Evolutionary conservation across 2,888 invertebrate genomes (phyloP).

Genomic region (Epinotia nisella): DNA sequence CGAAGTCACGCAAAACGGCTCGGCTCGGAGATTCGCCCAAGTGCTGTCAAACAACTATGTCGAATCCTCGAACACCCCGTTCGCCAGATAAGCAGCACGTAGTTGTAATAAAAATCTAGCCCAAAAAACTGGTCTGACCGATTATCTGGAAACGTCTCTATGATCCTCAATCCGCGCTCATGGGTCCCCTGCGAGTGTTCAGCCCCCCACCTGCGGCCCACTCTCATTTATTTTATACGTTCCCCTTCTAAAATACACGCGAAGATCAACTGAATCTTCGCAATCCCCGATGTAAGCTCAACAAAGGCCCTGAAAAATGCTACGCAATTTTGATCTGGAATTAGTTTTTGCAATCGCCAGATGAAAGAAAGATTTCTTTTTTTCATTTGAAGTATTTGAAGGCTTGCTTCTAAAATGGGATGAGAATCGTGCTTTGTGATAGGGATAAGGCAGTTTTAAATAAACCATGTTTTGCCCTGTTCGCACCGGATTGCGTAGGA

Average conservation of each 20-base stretch:
- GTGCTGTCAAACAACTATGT: background rate
- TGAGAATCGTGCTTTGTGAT: conserved; percentile 21
- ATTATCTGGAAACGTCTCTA: conserved; percentile 46
- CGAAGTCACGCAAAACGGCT: too few species aligned
- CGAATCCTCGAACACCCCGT: background rate
- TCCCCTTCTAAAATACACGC: conserved; percentile 51
- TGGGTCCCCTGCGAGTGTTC: conserved; percentile 45
- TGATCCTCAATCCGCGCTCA: conserved; percentile 50
- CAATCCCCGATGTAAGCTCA: conserved; percentile 37
- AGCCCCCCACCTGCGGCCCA: conserved; percentile 49
- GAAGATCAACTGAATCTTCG: conserved; percentile 46
- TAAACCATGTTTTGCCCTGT: background rate
- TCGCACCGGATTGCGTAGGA: background rate
- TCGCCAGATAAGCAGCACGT: conserved; percentile 20
- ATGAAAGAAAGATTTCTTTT: conserved; percentile 40
- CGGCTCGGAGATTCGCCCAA: too few species aligned
- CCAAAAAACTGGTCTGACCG: conserved; percentile 33
- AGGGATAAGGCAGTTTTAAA: conserved; percentile 12
- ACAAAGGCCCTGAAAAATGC: conserved; percentile 43
- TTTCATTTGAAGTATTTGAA: conserved; percentile 38
- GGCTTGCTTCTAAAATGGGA: conserved; percentile 24
- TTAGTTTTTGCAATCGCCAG: conserved; percentile 45
- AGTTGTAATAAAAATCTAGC: conserved; percentile 32
- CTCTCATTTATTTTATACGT: conserved; percentile 52
- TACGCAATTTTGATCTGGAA: conserved; percentile 44